A percentile compares a stretch with the other conserved stretches of the same genome.
Conservation (phyloP, 2,888 invertebrate species). For the Corbicula japonica region DNA sequence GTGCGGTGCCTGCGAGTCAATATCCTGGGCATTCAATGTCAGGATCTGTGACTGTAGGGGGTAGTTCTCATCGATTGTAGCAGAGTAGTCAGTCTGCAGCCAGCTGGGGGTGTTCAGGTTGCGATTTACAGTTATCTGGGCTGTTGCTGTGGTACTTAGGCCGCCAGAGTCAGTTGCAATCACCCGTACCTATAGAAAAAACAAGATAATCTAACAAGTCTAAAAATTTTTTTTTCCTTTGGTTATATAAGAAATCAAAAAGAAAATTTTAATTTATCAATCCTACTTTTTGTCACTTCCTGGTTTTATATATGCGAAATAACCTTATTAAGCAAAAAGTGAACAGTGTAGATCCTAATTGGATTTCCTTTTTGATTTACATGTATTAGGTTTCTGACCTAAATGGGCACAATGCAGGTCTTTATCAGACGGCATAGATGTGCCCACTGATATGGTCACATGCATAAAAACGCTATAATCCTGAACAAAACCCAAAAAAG, state of each 20-base stretch:
- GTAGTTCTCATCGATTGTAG: slow-evolving; percentile 75
- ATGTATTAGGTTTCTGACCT: too few relatives aligned
- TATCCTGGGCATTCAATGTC: slow-evolving; percentile 72
- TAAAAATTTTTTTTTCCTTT: background rate
- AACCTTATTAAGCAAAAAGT: too few relatives aligned
- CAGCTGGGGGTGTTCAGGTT: slow-evolving; percentile 79
- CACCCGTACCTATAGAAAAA: slow-evolving; percentile 73
- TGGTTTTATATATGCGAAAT: too few relatives aligned
- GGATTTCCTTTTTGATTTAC: too few relatives aligned
- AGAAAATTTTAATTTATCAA: too few relatives aligned
- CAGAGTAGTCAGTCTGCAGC: slow-evolving; percentile 46
- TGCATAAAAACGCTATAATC: too few relatives aligned
- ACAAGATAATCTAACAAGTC: background rate
- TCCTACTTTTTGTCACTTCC: too few relatives aligned
- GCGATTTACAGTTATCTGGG: slow-evolving; percentile 76
- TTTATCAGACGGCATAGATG: too few relatives aligned
- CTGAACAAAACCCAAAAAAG: too few relatives aligned
- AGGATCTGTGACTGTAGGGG: slow-evolving; percentile 69
- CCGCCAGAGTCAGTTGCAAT: slow-evolving; percentile 82
- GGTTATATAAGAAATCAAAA: background rate
- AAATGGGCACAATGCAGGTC: too few relatives aligned
- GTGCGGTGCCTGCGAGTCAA: slow-evolving; percentile 73
- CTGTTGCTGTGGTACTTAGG: slow-evolving; percentile 70
- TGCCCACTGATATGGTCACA: too few relatives aligned
- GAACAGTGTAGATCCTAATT: too few relatives aligned